Conservation (phyloP, 1,140 invertebrate species). For the Bombus turneri region DNA sequence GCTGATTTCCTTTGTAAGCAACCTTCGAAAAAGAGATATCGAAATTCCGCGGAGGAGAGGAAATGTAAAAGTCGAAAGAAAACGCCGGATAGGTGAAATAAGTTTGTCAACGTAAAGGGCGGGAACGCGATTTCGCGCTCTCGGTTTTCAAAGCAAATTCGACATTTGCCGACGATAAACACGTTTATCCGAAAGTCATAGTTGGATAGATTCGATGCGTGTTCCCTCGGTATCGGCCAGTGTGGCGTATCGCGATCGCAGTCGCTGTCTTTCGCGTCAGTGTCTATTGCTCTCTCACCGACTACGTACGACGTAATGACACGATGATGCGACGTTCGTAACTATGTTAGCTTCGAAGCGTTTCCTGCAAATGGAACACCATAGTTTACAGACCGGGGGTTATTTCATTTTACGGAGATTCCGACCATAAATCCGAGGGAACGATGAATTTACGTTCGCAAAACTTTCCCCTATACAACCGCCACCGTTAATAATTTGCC, state of each 20-base stretch:
- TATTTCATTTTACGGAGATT: conserved; percentile 11
- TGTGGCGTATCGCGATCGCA: conserved; percentile 23
- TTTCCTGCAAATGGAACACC: conserved; percentile 33
- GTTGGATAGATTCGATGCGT: conserved; percentile 24
- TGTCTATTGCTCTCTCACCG: not conserved
- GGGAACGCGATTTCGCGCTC: not conserved
- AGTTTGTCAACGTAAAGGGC: not conserved
- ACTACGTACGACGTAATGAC: conserved; percentile 17
- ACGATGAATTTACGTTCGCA: conserved; percentile 18
- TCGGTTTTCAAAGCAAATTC: conserved; percentile 32
- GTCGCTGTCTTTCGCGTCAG: conserved; percentile 4
- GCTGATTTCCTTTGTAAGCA: not conserved
- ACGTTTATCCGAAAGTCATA: conserved; percentile 23
- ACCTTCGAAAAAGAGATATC: not conserved
- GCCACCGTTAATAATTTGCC: conserved; percentile 9
- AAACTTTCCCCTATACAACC: no score
- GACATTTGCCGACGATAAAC: conserved; percentile 43
- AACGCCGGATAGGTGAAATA: not conserved
- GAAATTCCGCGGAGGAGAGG: not conserved
- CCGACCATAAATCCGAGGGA: not conserved
- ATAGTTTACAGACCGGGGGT: conserved; percentile 10
- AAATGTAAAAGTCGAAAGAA: not conserved
- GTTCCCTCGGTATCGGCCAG: not conserved
- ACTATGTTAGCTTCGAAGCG: not conserved
- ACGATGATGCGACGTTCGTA: conserved; percentile 38